These are phyloP conservation scores for Ernsta delagoae DNA, from an alignment of 2,888 invertebrate species.

Conservation along the genomic window DNA sequence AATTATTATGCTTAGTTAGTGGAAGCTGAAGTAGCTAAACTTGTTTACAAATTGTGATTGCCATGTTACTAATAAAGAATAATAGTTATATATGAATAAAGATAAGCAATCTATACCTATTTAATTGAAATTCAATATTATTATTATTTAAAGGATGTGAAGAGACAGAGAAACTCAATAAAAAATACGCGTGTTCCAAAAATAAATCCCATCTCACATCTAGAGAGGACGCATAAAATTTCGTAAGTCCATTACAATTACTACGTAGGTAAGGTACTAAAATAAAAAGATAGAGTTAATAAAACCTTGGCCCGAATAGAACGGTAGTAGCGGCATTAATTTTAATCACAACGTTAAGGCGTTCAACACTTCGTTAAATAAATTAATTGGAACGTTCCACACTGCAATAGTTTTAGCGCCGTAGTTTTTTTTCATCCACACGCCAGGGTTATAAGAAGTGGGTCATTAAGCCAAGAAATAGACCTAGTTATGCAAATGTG, in stretches of 20 bases:
- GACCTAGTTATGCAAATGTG: conserved; percentile 26
- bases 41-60: background rate
- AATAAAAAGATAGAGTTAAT: conserved; percentile 27
- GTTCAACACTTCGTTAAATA: conserved; percentile 35
- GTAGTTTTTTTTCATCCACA: conserved; percentile 14
- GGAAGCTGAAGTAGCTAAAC: background rate
- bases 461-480: conserved; percentile 27
- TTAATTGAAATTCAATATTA: no score
- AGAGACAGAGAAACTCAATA: background rate
- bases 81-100: no score
- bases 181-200: background rate
- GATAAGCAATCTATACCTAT: no score
- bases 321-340: conserved; percentile 41
- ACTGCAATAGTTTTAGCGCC: conserved; percentile 28
- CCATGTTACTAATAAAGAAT: no score
- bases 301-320: conserved; percentile 42
- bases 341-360: conserved; percentile 37
- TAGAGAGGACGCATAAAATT: conserved; percentile 23
- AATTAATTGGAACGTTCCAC: conserved; percentile 33
- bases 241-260: conserved; percentile 6
- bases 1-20: background rate
- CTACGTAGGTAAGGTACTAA: background rate
- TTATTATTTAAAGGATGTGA: no score
- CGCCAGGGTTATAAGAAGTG: conserved; percentile 33
- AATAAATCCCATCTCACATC: background rate